These are phyloP conservation scores for Colletes latitarsis DNA, from an alignment of 1,140 invertebrate genomes.

Conservation along the genomic window DNA sequence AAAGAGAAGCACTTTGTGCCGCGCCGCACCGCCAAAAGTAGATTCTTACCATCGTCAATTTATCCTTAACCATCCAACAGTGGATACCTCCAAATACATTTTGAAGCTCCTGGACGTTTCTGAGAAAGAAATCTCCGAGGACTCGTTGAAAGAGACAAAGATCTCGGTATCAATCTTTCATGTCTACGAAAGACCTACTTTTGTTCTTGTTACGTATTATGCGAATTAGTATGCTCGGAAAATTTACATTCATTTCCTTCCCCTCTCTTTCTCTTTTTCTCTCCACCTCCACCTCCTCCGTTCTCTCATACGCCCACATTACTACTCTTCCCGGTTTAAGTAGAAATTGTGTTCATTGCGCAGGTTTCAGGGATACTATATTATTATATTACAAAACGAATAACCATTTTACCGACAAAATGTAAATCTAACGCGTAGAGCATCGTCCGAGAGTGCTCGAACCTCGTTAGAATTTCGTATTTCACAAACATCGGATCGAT, in stretches of 20 bases:
- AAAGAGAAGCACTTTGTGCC: too few species aligned
- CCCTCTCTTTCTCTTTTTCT: background rate
- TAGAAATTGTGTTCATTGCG: background rate
- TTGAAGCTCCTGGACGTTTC: slow-evolving; percentile 27
- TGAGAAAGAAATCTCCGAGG: slow-evolving; percentile 50
- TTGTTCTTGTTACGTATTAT: slow-evolving; percentile 43
- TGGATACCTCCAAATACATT: slow-evolving; percentile 2
- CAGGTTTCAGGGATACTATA: background rate
- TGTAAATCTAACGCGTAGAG: background rate
- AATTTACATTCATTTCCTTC: slow-evolving; percentile 44
- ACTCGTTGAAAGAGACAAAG: slow-evolving; percentile 51
- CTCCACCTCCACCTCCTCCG: background rate
- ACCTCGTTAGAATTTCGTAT: background rate
- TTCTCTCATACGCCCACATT: background rate
- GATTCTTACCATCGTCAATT: too few species aligned
- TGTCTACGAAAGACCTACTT: slow-evolving; percentile 23
- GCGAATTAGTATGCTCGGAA: slow-evolving; percentile 6
- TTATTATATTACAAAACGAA: background rate
- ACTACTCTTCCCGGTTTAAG: slow-evolving; percentile 14
- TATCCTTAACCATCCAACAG: too few species aligned
- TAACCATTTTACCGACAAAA: background rate
- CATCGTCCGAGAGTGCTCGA: background rate
- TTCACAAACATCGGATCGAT: background rate
- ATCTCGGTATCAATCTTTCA: slow-evolving; percentile 56
- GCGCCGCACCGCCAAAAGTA: too few species aligned